Percentiles rank a stretch among this genome's conserved stretches.
Conservation (phyloP, 2,113 vertebrate species). For the Pipra filicauda region DNA sequence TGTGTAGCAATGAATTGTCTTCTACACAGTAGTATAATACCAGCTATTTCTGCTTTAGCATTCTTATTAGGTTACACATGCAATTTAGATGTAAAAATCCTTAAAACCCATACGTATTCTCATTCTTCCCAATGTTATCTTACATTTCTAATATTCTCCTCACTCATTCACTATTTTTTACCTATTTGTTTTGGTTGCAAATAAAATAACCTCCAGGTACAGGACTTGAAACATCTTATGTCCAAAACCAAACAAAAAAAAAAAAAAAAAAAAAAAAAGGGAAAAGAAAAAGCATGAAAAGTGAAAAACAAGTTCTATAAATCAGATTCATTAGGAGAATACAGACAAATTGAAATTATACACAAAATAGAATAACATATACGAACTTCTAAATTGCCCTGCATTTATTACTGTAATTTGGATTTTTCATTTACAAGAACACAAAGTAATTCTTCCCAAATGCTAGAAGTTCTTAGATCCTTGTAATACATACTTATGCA, state of each 20-base stretch:
- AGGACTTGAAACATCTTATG: not conserved
- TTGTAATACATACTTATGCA: slow-evolving; percentile 43
- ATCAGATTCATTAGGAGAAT: slow-evolving; percentile 42
- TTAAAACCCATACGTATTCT: not conserved
- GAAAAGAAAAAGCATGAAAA: not conserved
- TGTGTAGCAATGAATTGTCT: slow-evolving; percentile 1
- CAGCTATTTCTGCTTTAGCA: not conserved
- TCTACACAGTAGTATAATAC: not conserved
- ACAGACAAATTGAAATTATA: slow-evolving; percentile 3
- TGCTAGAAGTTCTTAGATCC: not conserved
- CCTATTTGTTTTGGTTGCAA: not conserved
- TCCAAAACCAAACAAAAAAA: not conserved
- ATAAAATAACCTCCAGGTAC: not conserved
- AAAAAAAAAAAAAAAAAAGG: not conserved
- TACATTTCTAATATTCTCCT: not conserved
- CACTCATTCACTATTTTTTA: not conserved
- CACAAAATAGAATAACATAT: not conserved
- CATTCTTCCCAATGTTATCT: not conserved
- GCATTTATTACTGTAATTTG: slow-evolving; percentile 46
- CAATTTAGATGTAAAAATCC: slow-evolving; percentile 41
- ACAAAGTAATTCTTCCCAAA: slow-evolving; percentile 33
- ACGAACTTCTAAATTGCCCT: not conserved
- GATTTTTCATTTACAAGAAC: slow-evolving; percentile 38
- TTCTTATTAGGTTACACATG: not conserved
- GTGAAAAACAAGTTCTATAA: slow-evolving; percentile 28